Evolutionary conservation across 2,797 vertebrate species (phyloP).

Genomic region (Neosilurus mollespiculum): DNA sequence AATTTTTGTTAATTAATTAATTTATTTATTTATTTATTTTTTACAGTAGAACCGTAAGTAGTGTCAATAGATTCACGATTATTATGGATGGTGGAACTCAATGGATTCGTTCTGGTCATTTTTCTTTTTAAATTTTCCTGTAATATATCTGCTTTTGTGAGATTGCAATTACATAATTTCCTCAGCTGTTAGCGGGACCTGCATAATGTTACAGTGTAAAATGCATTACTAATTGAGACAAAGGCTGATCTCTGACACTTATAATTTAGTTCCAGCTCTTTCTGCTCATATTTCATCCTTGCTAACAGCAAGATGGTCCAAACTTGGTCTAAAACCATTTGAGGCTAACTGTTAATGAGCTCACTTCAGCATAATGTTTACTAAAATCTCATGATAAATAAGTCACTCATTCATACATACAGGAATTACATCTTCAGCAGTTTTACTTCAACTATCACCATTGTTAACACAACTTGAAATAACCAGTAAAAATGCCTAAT

Average conservation of each 20-base stretch:
- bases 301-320: background rate
- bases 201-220: conserved; percentile 10
- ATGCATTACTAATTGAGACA: conserved; percentile 1
- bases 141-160: background rate
- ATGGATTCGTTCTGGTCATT: background rate
- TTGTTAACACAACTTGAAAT: background rate
- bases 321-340: background rate
- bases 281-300: conserved; percentile 1
- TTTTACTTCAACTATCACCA: background rate
- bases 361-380: background rate
- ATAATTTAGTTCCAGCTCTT: background rate
- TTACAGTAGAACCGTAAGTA: background rate
- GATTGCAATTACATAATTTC: conserved; percentile 9
- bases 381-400: background rate
- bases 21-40: background rate
- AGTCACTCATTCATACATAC: background rate
- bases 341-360: background rate
- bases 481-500: background rate
- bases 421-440: background rate
- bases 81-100: background rate
- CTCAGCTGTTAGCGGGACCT: conserved; percentile 1
- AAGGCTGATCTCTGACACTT: background rate
- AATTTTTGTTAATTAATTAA: too few relatives aligned
- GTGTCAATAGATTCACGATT: background rate
- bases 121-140: background rate